Conservation (phyloP, 2,888 invertebrate genomes). For the Lithophane socia region DNA sequence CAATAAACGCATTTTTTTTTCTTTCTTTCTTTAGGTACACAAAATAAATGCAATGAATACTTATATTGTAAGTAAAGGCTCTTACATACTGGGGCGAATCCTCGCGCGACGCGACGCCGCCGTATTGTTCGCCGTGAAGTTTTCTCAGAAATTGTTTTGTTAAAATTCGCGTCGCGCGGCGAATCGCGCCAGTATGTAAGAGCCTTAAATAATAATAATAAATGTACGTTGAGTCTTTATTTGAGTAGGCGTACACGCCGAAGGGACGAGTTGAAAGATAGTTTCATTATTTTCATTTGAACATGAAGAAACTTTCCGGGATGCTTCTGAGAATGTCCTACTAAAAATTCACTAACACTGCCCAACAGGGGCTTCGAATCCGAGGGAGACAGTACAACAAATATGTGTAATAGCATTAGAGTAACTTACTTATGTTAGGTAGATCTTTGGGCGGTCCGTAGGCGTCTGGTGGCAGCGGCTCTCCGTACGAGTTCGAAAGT, state of each 20-base stretch:
- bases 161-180: no score
- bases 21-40: no score
- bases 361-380: neutral
- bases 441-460: constrained; percentile 88
- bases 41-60: no score
- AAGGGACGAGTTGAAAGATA: neutral
- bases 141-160: no score
- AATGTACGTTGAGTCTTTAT: no score
- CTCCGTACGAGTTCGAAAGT: constrained; percentile 89
- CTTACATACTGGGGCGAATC: no score
- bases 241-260: neutral
- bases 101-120: no score
- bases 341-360: neutral
- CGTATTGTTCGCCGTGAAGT: no score
- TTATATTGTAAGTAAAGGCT: no score
- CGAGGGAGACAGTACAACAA: neutral
- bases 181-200: no score
- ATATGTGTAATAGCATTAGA: no score
- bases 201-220: neutral
- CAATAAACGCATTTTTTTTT: no score
- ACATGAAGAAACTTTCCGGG: neutral
- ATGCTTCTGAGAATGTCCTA: neutral
- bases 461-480: constrained; percentile 85
- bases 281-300: neutral
- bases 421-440: constrained; percentile 74